Evolutionary conservation across 2,113 vertebrate species (phyloP).

Genomic region (Myrmecophaga tridactyla): DNA sequence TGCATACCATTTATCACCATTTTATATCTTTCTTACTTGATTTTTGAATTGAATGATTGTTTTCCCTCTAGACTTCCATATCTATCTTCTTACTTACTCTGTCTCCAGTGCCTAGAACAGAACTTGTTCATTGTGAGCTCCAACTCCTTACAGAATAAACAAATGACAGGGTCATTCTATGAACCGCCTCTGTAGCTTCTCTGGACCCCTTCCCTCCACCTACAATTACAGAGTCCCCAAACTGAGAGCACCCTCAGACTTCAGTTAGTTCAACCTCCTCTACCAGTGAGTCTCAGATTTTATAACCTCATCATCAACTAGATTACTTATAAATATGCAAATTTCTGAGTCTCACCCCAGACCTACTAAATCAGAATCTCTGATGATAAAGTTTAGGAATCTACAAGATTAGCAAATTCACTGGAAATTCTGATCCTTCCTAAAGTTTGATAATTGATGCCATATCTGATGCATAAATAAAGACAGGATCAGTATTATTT

Average conservation of each 20-base stretch:
- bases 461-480: neutral
- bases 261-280: slow-evolving; percentile 4
- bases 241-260: neutral
- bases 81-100: neutral
- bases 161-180: neutral
- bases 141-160: neutral
- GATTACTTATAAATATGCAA: neutral
- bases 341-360: neutral
- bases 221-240: neutral
- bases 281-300: neutral
- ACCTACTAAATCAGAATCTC: neutral
- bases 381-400: neutral
- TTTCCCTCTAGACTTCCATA: neutral
- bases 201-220: neutral
- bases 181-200: neutral
- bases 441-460: neutral
- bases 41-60: neutral
- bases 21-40: slow-evolving; percentile 6
- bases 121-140: neutral
- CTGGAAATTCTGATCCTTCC: neutral
- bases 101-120: neutral
- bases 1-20: neutral
- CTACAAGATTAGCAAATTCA: neutral
- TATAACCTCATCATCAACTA: neutral
- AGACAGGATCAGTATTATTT: neutral